Evolutionary conservation across 2,797 vertebrate genomes (phyloP).

Genomic region (Sebastes wilsoni): DNA sequence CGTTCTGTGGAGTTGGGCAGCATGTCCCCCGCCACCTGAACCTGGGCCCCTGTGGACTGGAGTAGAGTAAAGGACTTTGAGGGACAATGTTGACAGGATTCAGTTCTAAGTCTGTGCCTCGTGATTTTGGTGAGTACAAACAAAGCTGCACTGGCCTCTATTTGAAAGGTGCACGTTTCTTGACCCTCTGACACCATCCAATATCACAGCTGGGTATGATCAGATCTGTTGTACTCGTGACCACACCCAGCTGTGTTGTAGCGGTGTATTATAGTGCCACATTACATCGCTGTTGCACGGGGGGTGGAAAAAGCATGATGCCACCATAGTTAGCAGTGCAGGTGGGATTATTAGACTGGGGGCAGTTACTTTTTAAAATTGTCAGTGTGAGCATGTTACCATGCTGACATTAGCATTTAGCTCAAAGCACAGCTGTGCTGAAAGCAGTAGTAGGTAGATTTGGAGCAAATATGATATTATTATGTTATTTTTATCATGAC

Average conservation of each 20-base stretch:
- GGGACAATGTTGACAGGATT: constrained; percentile 8
- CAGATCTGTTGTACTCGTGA: background rate
- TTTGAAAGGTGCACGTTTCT: background rate
- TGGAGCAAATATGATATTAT: too few relatives aligned
- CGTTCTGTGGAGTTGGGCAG: constrained; percentile 98
- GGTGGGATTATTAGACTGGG: background rate
- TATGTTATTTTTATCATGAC: too few relatives aligned
- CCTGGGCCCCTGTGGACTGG: constrained; percentile 97
- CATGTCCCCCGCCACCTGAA: constrained; percentile 97
- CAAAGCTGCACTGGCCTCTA: background rate
- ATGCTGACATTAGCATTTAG: background rate
- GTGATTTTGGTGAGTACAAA: background rate
- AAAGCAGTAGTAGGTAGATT: background rate
- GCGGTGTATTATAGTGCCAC: background rate
- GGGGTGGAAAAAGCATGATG: background rate
- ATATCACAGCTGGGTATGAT: background rate
- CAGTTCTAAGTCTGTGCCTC: background rate
- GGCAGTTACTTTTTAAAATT: background rate
- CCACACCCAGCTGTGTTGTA: background rate
- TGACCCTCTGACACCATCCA: background rate
- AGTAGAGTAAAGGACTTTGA: constrained; percentile 42
- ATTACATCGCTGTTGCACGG: background rate
- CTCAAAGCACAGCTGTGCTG: background rate
- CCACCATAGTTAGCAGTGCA: background rate
- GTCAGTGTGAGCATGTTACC: background rate